A percentile compares a stretch with the other conserved stretches of the same genome.
phyloP scores from a whole-genome alignment of 2,797 vertebrate genomes.

The Sebastes hopkinsi region DNA sequence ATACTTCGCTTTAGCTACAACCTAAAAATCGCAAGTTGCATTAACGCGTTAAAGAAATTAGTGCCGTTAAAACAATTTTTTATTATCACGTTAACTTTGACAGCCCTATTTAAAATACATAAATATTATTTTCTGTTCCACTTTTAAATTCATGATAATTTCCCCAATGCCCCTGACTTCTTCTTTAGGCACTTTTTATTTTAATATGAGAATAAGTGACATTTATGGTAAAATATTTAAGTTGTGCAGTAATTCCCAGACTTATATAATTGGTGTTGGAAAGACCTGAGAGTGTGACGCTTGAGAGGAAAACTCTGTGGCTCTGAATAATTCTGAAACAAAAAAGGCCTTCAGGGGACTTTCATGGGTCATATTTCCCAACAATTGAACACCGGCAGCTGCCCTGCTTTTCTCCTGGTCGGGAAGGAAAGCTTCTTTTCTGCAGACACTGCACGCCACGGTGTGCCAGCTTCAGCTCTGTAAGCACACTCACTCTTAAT shows the following conservation, averaged over 20 bases:
- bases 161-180: background rate
- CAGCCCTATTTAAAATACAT: too few relatives aligned
- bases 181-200: background rate
- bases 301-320: constrained; percentile 10
- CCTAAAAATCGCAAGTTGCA: too few relatives aligned
- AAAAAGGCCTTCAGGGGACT: constrained; percentile 15
- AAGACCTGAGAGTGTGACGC: background rate
- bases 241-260: constrained; percentile 4
- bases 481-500: constrained; percentile 25
- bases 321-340: constrained; percentile 20
- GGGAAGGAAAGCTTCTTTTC: constrained; percentile 3
- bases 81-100: too few relatives aligned
- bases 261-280: constrained; percentile 35
- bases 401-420: background rate
- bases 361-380: constrained; percentile 33
- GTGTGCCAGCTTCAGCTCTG: background rate
- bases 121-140: background rate
- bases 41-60: too few relatives aligned
- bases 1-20: too few relatives aligned
- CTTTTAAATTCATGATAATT: constrained; percentile 9
- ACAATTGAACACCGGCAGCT: constrained; percentile 30
- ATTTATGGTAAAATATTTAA: constrained; percentile 32
- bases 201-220: constrained; percentile 2
- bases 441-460: background rate
- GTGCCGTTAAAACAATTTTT: rapidly evolving